Evolutionary conservation across 2,113 vertebrate genomes (phyloP).

Genomic region (Otus sunia): DNA sequence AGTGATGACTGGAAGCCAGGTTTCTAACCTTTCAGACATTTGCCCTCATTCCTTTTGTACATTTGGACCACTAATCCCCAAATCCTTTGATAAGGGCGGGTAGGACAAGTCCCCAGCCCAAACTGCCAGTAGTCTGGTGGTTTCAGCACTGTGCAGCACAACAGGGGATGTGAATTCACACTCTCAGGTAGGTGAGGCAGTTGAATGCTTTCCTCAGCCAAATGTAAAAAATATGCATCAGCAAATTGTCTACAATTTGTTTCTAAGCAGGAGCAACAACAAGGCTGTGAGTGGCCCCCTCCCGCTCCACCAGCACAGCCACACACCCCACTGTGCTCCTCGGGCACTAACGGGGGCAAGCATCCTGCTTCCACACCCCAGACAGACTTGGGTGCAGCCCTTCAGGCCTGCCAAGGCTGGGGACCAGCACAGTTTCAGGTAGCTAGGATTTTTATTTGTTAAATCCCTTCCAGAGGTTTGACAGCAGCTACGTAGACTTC

Average conservation of each 20-base stretch:
- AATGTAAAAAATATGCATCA: not conserved
- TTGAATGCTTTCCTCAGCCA: not conserved
- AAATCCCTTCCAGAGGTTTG: not conserved
- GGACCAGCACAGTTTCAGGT: not conserved
- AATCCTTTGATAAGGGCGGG: not conserved
- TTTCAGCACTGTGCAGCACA: not conserved
- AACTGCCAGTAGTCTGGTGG: not conserved
- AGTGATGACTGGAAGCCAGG: not conserved
- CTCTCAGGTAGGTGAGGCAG: not conserved
- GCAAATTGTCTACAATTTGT: not conserved
- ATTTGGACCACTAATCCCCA: not conserved
- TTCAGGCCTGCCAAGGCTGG: not conserved
- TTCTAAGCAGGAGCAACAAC: not conserved
- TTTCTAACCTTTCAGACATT: not conserved
- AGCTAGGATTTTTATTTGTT: not conserved
- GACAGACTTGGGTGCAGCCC: not conserved
- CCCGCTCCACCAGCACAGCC: not conserved
- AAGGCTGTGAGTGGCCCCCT: not conserved
- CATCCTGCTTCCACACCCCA: fast-evolving
- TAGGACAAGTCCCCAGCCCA: not conserved
- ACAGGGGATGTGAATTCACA: fast-evolving
- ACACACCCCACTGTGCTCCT: too few relatives aligned
- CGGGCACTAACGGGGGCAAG: fast-evolving
- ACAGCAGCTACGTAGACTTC: fast-evolving
- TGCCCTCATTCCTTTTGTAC: not conserved